Evolutionary conservation across 2,888 invertebrate genomes (phyloP), one percentile per base, ranked within the genome.

Genomic region (Tyria jacobaeae): DNA sequence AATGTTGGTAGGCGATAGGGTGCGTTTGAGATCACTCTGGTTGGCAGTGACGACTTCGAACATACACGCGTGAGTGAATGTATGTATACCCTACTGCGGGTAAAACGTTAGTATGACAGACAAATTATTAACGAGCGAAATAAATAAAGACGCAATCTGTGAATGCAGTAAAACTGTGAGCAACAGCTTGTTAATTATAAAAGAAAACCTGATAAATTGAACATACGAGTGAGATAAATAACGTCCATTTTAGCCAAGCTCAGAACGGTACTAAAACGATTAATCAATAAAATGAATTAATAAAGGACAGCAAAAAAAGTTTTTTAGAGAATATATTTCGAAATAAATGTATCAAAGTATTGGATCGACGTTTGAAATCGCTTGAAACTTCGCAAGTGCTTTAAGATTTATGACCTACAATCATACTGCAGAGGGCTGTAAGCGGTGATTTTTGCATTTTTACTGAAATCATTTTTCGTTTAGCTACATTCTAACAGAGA

Each of bases 261-360:
- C 52, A 47, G 24, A 44, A 47, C 52, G 27, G 34, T 52, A 34
- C 14, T 17, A 35, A 52, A 59, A 34, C 58, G 59, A 74, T 75
- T 66, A 39, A 68, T 74, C 75, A 70, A 60, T 39, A 14, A 27
- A 56, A 64, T 62, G 50, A 64, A 61, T 68, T 57, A 64, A 57
- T 60, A 61, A 35, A 49, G 50, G 53, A 61, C n/a, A 35, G 44
- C 48, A 59, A 63, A 64, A 63, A 57, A 17, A 21, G 21, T 17
- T 39, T 66, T 55, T 53, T n/a, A 27, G 27, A 41, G 27, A 52
- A 21, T 60, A 47, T 62, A 62, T 66, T 57, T 10, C 25, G 51
- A 60, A 65, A 53, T 59, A 60, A 65, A 53, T 59, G 59, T 62
- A 70, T 68, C 66, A 61, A 66, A 66, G 66, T 66, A 70, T 64